These are phyloP conservation scores for Eremobia ochroleuca DNA, from an alignment of 2,888 invertebrate species.

Conservation along the genomic window DNA sequence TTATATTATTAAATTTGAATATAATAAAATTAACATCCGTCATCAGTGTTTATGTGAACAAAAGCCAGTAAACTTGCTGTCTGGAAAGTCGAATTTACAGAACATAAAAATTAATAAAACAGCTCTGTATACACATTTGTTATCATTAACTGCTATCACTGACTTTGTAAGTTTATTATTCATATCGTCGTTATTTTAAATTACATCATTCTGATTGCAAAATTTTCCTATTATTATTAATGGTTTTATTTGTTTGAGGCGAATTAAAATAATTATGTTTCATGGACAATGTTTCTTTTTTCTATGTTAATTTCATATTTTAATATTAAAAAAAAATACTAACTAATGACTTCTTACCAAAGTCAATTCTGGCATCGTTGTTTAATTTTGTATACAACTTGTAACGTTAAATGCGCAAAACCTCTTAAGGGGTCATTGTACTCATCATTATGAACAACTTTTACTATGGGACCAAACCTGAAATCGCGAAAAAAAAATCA, in stretches of 20 bases:
- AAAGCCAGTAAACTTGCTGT: slow-evolving; percentile 11
- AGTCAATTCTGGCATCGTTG: background rate
- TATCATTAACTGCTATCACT: slow-evolving; percentile 47
- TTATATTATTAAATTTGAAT: background rate
- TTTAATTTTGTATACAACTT: background rate
- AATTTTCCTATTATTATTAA: slow-evolving; percentile 30
- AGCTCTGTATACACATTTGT: slow-evolving; percentile 26
- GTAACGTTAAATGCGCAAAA: too few relatives aligned
- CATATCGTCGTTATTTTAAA: slow-evolving; percentile 48
- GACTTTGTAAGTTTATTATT: slow-evolving; percentile 45
- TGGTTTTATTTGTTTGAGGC: slow-evolving; percentile 8
- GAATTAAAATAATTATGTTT: background rate
- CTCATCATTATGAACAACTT: too few relatives aligned
- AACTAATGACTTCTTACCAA: background rate
- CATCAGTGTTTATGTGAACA: slow-evolving; percentile 5
- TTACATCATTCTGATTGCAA: slow-evolving; percentile 53
- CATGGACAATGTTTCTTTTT: background rate
- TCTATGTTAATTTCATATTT: background rate
- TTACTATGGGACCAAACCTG: too few relatives aligned
- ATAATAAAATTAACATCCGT: background rate
- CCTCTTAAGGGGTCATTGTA: too few relatives aligned
- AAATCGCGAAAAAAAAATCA: too few relatives aligned
- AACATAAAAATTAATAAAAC: slow-evolving; percentile 32
- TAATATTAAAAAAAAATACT: background rate
- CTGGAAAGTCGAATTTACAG: slow-evolving; percentile 36